Evolutionary conservation across 2,888 invertebrate species (phyloP).

Genomic region (Leptinotarsa tumamoca): DNA sequence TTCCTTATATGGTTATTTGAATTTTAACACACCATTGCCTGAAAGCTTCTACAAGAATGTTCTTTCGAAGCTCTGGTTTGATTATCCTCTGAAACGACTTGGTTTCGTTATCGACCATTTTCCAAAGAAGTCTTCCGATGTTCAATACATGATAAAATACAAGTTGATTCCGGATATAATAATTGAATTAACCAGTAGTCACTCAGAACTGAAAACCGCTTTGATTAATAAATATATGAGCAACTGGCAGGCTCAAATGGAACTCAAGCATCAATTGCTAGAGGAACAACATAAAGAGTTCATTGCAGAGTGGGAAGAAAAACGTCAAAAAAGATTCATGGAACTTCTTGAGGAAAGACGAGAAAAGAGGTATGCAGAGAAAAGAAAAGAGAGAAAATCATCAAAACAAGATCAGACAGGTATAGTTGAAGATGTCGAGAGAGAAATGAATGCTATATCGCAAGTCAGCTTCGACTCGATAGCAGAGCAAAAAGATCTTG

Average conservation of each 20-base stretch:
- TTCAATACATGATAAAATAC: constrained; percentile 68
- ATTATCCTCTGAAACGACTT: constrained; percentile 66
- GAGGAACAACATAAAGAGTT: constrained; percentile 47
- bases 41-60: constrained; percentile 65
- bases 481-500: constrained; percentile 68
- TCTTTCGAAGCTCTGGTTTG: constrained; percentile 70
- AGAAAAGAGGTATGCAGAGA: constrained; percentile 56
- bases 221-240: constrained; percentile 50
- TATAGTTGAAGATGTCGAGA: constrained; percentile 45
- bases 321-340: constrained; percentile 51
- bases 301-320: constrained; percentile 54
- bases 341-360: constrained; percentile 57
- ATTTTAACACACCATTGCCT: constrained; percentile 67
- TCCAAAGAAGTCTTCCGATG: constrained; percentile 71
- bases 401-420: constrained; percentile 22
- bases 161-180: constrained; percentile 71
- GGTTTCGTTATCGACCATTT: constrained; percentile 75
- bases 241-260: constrained; percentile 61
- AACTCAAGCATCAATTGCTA: constrained; percentile 60
- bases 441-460: constrained; percentile 46
- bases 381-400: constrained; percentile 33
- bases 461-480: constrained; percentile 64
- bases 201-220: constrained; percentile 51
- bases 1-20: constrained; percentile 66
- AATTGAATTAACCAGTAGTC: constrained; percentile 67